These are phyloP conservation scores for Cantharis nigra DNA, from an alignment of 2,888 invertebrate genomes.

Conservation along the genomic window DNA sequence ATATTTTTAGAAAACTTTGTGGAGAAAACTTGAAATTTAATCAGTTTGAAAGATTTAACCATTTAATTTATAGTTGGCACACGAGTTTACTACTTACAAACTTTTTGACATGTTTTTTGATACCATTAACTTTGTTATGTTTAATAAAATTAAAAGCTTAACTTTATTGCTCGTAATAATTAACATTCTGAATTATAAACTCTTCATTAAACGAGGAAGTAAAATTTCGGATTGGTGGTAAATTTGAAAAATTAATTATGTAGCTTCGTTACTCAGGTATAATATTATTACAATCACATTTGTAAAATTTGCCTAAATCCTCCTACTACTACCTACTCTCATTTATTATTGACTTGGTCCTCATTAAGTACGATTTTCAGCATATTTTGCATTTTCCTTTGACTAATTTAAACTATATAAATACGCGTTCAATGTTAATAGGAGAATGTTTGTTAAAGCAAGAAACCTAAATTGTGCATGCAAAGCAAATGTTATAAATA, in stretches of 20 bases:
- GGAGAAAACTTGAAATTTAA: background rate
- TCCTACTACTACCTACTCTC: background rate
- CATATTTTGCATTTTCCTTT: background rate
- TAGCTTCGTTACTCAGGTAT: background rate
- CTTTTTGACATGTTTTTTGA: background rate
- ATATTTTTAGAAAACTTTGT: background rate
- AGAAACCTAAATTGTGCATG: background rate
- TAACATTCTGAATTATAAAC: background rate
- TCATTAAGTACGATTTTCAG: background rate
- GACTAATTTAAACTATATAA: background rate
- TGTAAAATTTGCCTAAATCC: background rate
- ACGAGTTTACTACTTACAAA: background rate
- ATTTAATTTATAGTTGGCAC: background rate
- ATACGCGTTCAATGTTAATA: background rate
- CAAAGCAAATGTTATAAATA: background rate
- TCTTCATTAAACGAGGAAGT: background rate
- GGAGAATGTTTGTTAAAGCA: background rate
- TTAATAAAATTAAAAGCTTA: background rate
- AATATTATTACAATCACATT: background rate
- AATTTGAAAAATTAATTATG: background rate
- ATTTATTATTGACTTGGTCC: background rate
- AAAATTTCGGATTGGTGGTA: background rate
- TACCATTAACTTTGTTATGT: background rate
- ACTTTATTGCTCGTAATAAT: background rate
- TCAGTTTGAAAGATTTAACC: background rate